Evolutionary conservation across 2,888 invertebrate species (phyloP).

Genomic region (Timandra comae): DNA sequence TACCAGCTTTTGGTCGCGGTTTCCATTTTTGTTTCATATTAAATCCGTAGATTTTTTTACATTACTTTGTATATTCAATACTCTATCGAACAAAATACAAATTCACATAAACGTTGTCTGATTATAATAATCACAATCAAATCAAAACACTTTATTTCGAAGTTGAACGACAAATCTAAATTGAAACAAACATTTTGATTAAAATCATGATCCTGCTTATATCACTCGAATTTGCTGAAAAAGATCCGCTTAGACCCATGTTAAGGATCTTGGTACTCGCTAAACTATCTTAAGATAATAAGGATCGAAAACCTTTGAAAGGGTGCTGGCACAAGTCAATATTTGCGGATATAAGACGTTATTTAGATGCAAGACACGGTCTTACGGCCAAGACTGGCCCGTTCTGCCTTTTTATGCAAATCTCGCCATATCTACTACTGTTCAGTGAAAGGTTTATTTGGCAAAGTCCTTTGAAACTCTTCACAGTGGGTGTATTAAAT

Average conservation of each 20-base stretch:
- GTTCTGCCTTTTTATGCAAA: conserved; percentile 65
- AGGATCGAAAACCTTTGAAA: conserved; percentile 58
- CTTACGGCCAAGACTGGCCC: conserved; percentile 49
- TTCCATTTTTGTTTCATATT: too few relatives aligned
- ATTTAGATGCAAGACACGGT: conserved; percentile 74
- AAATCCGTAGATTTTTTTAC: too few relatives aligned
- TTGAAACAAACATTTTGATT: conserved; percentile 7
- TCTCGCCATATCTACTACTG: conserved; percentile 57
- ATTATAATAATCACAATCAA: too few relatives aligned
- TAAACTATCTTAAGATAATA: conserved; percentile 66
- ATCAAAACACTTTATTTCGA: too few relatives aligned
- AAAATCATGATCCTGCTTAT: conserved; percentile 18
- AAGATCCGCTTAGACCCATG: conserved; percentile 35
- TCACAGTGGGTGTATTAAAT: conserved; percentile 60
- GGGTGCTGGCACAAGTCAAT: conserved; percentile 69
- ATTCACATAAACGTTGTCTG: too few relatives aligned
- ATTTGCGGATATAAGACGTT: conserved; percentile 74
- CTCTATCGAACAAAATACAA: too few relatives aligned
- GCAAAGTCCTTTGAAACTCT: conserved; percentile 50
- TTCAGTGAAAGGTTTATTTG: conserved; percentile 68
- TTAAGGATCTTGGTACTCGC: conserved; percentile 54
- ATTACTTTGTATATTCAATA: too few relatives aligned
- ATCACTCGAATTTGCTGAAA: conserved; percentile 32
- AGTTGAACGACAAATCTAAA: not conserved
- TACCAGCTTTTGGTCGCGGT: too few relatives aligned